A percentile compares a stretch with the other conserved stretches of the same genome.
These are phyloP conservation scores for Phoxinus phoxinus DNA, from an alignment of 2,113 vertebrate species.

Conservation along the genomic window DNA sequence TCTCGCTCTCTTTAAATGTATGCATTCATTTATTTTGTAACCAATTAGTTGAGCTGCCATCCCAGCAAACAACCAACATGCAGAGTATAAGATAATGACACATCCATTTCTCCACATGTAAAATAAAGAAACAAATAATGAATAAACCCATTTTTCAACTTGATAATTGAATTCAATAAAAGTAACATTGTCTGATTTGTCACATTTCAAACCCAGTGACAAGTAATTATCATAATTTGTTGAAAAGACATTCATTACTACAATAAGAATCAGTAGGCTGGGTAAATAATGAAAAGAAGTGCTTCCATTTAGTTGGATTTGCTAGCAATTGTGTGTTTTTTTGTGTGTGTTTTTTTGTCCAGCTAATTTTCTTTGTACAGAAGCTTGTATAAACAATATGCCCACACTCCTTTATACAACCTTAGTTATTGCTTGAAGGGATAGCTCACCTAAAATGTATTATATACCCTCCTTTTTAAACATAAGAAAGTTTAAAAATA, in stretches of 20 bases:
- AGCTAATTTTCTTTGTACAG: slow-evolving; percentile 1
- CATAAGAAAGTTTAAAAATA: neutral
- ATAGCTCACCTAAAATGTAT: neutral
- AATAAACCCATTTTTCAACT: slow-evolving; percentile 69
- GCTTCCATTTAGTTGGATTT: slow-evolving; percentile 51
- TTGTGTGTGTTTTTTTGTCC: slow-evolving; percentile 4
- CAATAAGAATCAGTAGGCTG: slow-evolving; percentile 47
- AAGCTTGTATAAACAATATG: slow-evolving; percentile 40
- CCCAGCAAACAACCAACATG: slow-evolving; percentile 10
- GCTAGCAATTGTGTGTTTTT: neutral
- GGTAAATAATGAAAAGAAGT: slow-evolving; percentile 47
- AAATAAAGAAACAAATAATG: slow-evolving; percentile 64
- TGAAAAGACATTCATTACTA: slow-evolving; percentile 73
- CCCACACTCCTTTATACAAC: slow-evolving; percentile 39
- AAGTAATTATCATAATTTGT: slow-evolving; percentile 76
- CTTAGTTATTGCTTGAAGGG: slow-evolving; percentile 33
- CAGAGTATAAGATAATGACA: slow-evolving; percentile 39
- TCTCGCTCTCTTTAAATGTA: neutral
- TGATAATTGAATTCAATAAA: slow-evolving; percentile 76
- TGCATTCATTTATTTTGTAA: slow-evolving; percentile 13
- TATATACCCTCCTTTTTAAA: neutral
- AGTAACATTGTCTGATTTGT: slow-evolving; percentile 76
- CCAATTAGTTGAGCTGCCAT: slow-evolving; percentile 15
- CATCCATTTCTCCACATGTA: slow-evolving; percentile 57
- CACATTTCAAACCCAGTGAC: slow-evolving; percentile 72